Percentiles rank a stretch among this genome's conserved stretches.
Conservation (phyloP, 2,113 vertebrate genomes). For the Daubentonia madagascariensis region DNA sequence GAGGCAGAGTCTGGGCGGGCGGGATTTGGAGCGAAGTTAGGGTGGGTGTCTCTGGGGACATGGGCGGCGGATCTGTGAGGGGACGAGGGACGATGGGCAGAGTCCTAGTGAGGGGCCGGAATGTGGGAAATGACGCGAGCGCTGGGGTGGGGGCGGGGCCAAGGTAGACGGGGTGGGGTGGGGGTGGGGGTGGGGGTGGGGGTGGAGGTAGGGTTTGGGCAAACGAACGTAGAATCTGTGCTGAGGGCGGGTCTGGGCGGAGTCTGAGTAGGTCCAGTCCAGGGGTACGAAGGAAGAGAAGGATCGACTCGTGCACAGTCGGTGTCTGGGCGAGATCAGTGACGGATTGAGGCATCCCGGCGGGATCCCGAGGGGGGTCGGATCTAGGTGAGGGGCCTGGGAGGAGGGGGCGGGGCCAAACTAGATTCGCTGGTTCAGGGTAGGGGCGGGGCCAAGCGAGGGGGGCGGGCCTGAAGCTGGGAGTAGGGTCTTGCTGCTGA, state of each 20-base stretch:
- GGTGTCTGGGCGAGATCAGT: accelerated
- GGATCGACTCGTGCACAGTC: background rate
- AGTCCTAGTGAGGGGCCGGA: accelerated
- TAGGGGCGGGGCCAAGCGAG: background rate
- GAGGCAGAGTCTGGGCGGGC: too few relatives aligned
- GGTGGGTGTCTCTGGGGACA: accelerated
- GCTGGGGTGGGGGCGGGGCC: background rate
- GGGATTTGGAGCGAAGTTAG: background rate
- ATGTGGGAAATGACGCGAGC: background rate
- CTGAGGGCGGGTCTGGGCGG: accelerated
- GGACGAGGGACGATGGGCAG: accelerated
- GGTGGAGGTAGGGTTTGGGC: background rate
- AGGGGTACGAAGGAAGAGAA: background rate
- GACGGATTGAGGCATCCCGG: background rate
- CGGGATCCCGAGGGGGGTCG: background rate
- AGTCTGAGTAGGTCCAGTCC: background rate
- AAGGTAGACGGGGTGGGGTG: background rate
- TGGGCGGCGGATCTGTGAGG: background rate
- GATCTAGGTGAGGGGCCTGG: background rate
- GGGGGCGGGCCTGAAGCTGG: background rate
- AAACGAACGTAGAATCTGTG: constrained; percentile 54
- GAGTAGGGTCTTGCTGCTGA: background rate
- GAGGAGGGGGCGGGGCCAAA: too few relatives aligned
- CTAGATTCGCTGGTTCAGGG: accelerated
- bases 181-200: background rate